Evolutionary conservation across 2,113 vertebrate species (phyloP), one percentile per base, ranked within the genome.

Genomic region (Corythoichthys haematopterus): DNA sequence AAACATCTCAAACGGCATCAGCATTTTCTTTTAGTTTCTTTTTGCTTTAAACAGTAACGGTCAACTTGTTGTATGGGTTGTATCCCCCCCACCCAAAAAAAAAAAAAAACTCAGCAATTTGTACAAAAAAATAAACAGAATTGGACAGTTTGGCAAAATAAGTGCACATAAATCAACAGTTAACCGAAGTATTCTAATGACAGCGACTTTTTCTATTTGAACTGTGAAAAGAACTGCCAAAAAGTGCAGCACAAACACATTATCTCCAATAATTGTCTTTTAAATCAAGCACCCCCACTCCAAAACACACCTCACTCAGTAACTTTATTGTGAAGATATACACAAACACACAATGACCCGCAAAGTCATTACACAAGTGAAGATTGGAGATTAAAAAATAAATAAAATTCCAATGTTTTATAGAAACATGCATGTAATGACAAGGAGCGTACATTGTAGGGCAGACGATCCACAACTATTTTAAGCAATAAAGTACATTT

Each of bases 1-100:
- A 69, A 68, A 77, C 71, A 70, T 84, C 77, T 84, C 80, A 81
- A 81, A 84, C 72, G 70, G 63, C 62, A 69, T 79, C 68, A 80
- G 71, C 69, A 69, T 68, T 58, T 62, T 45, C 38, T 68, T 67
- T 74, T 76, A 57, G 61, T 64, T 68, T 59, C 48, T 64, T 50
- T 67, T 74, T 69, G 40, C 48, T 71, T 46, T 4, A 9, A 61
- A 62, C n/a, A 52, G 11, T 11, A 4, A 14, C 4, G 4, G 12
- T 43, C 59, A 45, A 28, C 11, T 20, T 3, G 16, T 16, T 37
- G 37, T 5, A 37, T 40, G 37, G 58, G 15, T 40, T 4, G 16
- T 16, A 2, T 59, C 57, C 57, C 13, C 1, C 36, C 40, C 57
- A n/a, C 37, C 4, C 0, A 61, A 38, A 14, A 2, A 2, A 28